Base-by-base conservation (phyloP, 2,888 invertebrate species). In the Agapostemon virescens region DNA sequence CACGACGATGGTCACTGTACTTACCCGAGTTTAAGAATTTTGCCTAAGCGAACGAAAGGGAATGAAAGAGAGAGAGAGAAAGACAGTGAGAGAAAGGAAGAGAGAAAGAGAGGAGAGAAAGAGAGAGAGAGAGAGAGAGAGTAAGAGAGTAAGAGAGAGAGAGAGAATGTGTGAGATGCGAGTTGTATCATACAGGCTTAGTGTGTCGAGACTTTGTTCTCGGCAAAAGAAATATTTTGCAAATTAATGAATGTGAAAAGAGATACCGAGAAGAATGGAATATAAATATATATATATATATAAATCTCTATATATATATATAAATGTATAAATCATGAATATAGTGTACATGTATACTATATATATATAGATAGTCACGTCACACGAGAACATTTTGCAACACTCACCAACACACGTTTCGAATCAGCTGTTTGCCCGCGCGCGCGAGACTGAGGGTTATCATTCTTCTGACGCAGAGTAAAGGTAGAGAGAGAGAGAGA, bases 141-240 rank as follows among this genome's bases (percentile, higher is more conserved):
- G 2, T 9, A 7, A n/a, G 49, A 49, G n/a, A 49, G 7, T n/a
- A 23, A 13, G 1, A 23, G 26, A 26, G 15, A 52, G 23, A 26
- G 52, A 55, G 15, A 52, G 55, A 2, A 26, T 33, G 30, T 87
- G 88, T 88, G 85, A 89, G 86, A 87, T 83, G 87, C 86, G 80
- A 85, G 30, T 89, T 91, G 88, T 91, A 91, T 90, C 89, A 89
- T 90, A 89, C 88, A 88, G 90, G 87, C 88, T 89, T 90, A 88
- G 84, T 83, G 84, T 82, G 86, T 79, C 86, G 87, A 83, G 84
- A 84, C 83, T 84, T 83, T 83, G 15, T 26, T 26, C 30, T 87
- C 86, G 89, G 86, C 85, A 84, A 88, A 88, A 87, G 85, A 90
- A 87, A 89, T 89, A 89, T 90, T 91, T 89, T 90, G 89, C 88